These are phyloP conservation scores for Formica exsecta DNA, from an alignment of 1,140 invertebrate species.

Conservation along the genomic window DNA sequence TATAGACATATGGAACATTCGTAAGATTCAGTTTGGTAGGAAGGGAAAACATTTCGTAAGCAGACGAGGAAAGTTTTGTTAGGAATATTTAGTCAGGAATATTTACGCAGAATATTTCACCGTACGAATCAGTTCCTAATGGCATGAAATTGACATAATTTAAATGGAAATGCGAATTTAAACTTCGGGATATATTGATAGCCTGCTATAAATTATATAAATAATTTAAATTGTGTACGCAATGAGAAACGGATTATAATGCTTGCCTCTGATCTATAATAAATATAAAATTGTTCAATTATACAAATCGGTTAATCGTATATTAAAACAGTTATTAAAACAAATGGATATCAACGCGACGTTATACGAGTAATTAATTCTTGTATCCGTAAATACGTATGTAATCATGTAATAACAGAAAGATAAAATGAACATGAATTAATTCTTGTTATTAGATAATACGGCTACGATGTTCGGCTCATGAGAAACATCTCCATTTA, in stretches of 20 bases:
- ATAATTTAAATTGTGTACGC: constrained; percentile 28
- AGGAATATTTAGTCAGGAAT: constrained; percentile 7
- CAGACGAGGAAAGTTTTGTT: neutral
- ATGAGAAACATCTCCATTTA: neutral
- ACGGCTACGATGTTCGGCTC: neutral
- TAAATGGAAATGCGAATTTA: constrained; percentile 32
- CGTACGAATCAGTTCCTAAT: neutral
- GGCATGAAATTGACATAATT: constrained; percentile 30
- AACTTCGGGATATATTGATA: neutral
- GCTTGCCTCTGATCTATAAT: neutral
- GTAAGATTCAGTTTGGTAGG: neutral
- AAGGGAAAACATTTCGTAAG: neutral
- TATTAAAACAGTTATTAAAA: constrained; percentile 23
- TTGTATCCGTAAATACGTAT: neutral
- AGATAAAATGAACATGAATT: constrained; percentile 19
- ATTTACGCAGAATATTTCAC: neutral
- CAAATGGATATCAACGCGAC: neutral
- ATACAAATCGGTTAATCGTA: constrained; percentile 2
- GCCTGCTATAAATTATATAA: neutral
- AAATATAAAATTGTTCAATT: constrained; percentile 16
- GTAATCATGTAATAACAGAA: neutral
- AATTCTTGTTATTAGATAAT: neutral
- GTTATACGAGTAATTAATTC: constrained; percentile 5
- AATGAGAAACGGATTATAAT: constrained; percentile 18
- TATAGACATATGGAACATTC: constrained; percentile 77